These are phyloP conservation scores for Philereme transversata DNA, from an alignment of 2,888 invertebrate genomes.

Conservation along the genomic window DNA sequence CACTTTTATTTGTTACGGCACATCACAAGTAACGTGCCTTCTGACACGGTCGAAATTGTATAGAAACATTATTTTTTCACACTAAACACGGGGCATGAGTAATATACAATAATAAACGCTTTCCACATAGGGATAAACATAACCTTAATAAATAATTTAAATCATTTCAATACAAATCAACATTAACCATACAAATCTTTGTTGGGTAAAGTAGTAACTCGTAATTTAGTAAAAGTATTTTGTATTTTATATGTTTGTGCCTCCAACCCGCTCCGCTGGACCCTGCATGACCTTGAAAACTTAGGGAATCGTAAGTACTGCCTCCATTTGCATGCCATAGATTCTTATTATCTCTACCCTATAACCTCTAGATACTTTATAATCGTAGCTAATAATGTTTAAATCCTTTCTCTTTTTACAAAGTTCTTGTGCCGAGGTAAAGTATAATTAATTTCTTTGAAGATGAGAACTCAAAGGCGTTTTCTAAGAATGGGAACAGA, in stretches of 20 bases:
- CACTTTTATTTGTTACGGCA: constrained; percentile 35
- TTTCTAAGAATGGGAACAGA: constrained; percentile 33
- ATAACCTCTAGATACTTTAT: constrained; percentile 24
- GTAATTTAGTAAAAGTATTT: constrained; percentile 42
- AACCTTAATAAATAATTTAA: constrained; percentile 20
- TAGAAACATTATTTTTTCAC: constrained; percentile 23
- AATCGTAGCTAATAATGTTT: constrained; percentile 31
- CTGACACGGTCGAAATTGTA: constrained; percentile 12
- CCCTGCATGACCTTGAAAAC: constrained; percentile 77
- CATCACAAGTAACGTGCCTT: constrained; percentile 25
- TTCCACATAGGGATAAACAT: constrained; percentile 24
- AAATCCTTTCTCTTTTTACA: constrained; percentile 35
- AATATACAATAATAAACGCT: constrained; percentile 31
- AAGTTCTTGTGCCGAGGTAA: constrained; percentile 44
- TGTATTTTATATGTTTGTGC: constrained; percentile 72
- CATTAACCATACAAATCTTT: constrained; percentile 15
- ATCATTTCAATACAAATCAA: constrained; percentile 18
- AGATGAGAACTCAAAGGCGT: constrained; percentile 34
- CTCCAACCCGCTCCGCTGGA: constrained; percentile 65
- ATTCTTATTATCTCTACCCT: constrained; percentile 7
- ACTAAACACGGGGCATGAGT: constrained; percentile 31
- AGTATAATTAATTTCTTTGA: constrained; percentile 40
- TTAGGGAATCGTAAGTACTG: constrained; percentile 81
- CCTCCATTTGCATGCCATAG: constrained; percentile 51
- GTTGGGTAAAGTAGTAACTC: constrained; percentile 23